Conservation (phyloP, 1,140 invertebrate genomes). For the Achroia grisella region DNA sequence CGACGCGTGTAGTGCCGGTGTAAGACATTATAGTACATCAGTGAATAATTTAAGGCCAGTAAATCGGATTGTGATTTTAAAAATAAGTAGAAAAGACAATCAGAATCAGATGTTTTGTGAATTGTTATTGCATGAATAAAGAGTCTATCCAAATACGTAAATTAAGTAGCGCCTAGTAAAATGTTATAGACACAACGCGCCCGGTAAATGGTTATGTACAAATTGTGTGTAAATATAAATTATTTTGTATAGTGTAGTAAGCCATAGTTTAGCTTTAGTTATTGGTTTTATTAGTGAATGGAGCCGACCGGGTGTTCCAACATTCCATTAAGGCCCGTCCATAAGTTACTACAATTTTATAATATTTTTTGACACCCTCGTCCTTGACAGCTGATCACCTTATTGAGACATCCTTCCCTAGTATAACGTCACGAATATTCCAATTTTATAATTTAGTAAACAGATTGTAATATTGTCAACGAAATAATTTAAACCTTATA, state of each 20-base stretch:
- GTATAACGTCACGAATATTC: too few relatives aligned
- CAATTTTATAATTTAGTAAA: too few relatives aligned
- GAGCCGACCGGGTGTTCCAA: conserved; percentile 34
- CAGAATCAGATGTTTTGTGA: conserved; percentile 37
- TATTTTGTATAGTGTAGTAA: conserved; percentile 53
- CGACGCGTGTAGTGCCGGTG: conserved; percentile 23
- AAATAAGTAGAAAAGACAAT: conserved; percentile 33
- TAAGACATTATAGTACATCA: conserved; percentile 24
- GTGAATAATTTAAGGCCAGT: conserved; percentile 57
- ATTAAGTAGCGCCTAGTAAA: conserved; percentile 55
- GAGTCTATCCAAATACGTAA: conserved; percentile 72
- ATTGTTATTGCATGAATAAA: conserved; percentile 64
- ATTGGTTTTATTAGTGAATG: conserved; percentile 42
- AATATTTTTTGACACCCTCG: too few relatives aligned
- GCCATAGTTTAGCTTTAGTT: conserved; percentile 42
- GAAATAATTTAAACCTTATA: too few relatives aligned
- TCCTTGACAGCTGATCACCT: too few relatives aligned
- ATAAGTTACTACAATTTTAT: too few relatives aligned
- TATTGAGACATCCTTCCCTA: too few relatives aligned
- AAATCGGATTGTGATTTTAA: conserved; percentile 61
- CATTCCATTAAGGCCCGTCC: conserved; percentile 32
- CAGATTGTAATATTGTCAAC: too few relatives aligned
- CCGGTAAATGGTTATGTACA: conserved; percentile 60
- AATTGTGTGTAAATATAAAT: conserved; percentile 69
- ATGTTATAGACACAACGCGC: conserved; percentile 48